These are phyloP conservation scores for Sorex fumeus DNA, from an alignment of 2,113 vertebrate genomes.

Conservation along the genomic window DNA sequence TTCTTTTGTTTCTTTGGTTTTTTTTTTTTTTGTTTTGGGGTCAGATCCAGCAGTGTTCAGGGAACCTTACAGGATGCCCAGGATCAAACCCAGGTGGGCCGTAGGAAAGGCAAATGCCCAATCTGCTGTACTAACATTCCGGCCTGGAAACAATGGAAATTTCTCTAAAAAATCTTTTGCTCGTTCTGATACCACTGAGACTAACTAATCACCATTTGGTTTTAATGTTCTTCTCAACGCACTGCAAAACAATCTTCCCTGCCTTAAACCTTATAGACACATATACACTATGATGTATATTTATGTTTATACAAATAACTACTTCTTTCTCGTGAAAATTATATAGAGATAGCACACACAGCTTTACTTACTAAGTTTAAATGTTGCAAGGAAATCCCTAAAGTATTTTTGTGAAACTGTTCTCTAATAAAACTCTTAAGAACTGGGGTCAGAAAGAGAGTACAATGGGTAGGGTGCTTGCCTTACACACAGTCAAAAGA, in stretches of 20 bases:
- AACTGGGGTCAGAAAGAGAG: no score
- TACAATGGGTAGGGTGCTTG: no score
- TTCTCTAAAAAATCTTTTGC: constrained; percentile 29
- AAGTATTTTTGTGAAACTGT: constrained; percentile 57
- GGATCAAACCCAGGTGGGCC: no score
- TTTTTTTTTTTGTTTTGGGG: no score
- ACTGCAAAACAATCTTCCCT: constrained; percentile 35
- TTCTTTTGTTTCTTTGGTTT: no score
- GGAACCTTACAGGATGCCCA: no score
- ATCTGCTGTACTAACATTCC: no score
- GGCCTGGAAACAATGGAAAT: background rate
- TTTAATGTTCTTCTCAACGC: constrained; percentile 43
- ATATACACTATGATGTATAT: background rate
- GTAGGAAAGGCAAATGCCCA: no score
- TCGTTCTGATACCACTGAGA: constrained; percentile 8
- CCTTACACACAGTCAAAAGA: no score
- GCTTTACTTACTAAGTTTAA: constrained; percentile 55
- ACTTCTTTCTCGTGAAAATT: constrained; percentile 34
- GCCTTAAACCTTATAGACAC: constrained; percentile 54
- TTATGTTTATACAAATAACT: no score
- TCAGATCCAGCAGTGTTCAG: no score
- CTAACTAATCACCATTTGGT: constrained; percentile 43
- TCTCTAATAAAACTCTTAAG: constrained; percentile 63
- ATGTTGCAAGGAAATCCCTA: constrained; percentile 41
- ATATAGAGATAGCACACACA: background rate